phyloP scores from a whole-genome alignment of 2,113 vertebrate species.

The Micronycteris hirsuta region DNA sequence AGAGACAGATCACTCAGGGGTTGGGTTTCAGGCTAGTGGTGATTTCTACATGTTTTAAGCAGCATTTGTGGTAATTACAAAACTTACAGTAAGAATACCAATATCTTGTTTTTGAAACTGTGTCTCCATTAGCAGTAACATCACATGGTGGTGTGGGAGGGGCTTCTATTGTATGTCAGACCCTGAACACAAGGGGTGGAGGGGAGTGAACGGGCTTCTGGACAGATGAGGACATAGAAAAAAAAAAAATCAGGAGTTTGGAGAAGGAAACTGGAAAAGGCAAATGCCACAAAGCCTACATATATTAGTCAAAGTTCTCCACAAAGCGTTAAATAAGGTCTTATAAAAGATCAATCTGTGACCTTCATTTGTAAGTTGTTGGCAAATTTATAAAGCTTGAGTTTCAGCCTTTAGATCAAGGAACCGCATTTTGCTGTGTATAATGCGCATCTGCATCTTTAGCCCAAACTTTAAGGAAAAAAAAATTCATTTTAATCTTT shows the following conservation, averaged over 20 bases:
- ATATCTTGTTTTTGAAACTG: background rate
- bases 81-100: background rate
- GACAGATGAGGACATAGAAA: background rate
- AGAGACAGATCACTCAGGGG: background rate
- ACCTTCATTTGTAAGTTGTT: constrained; percentile 74
- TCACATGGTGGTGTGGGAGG: background rate
- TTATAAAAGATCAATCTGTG: constrained; percentile 75
- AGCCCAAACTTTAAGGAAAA: too few species aligned
- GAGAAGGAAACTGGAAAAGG: background rate
- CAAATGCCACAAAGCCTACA: background rate
- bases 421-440: background rate
- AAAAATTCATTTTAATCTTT: too few species aligned
- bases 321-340: constrained; percentile 71
- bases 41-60: background rate
- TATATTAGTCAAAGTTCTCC: background rate
- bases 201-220: background rate
- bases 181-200: background rate
- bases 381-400: constrained; percentile 59
- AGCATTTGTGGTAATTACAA: background rate
- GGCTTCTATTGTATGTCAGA: background rate
- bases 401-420: constrained; percentile 67
- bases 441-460: too few species aligned
- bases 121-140: background rate
- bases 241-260: background rate
- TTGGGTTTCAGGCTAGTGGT: background rate